phyloP scores from a whole-genome alignment of 2,113 vertebrate genomes.

The Eira barbara region DNA sequence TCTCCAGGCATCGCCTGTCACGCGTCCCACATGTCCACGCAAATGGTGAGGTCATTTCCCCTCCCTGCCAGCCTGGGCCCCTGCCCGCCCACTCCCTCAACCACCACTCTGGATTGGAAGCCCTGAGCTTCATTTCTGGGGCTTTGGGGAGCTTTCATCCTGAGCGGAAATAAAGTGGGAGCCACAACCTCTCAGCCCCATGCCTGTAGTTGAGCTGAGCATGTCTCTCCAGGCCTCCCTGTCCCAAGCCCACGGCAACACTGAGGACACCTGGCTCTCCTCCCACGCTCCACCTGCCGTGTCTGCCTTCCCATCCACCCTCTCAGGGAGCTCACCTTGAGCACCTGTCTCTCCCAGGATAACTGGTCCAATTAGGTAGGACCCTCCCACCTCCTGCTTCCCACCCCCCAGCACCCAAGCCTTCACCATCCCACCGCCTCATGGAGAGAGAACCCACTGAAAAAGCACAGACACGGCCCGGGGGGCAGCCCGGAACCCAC shows the following conservation, averaged over 20 bases:
- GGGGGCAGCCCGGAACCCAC: neutral
- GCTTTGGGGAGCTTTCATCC: neutral
- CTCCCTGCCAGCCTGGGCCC: neutral
- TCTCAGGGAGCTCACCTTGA: neutral
- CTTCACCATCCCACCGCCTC: neutral
- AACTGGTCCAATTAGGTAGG: neutral
- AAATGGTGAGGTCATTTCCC: neutral
- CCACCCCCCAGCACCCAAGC: neutral
- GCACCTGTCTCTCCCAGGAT: conserved; percentile 32
- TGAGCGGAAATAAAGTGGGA: neutral
- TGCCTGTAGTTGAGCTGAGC: neutral
- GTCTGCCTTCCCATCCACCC: neutral
- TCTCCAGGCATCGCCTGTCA: neutral
- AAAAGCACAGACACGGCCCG: neutral
- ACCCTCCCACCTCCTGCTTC: neutral
- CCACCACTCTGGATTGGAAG: neutral
- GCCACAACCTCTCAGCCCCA: neutral
- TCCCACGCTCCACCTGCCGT: neutral
- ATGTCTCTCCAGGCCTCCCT: accelerated
- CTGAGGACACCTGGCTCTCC: neutral
- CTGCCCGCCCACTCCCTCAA: neutral
- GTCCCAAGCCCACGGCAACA: neutral
- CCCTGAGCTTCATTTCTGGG: neutral
- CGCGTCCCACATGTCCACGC: neutral
- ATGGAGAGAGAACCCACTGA: neutral